These are phyloP conservation scores for Psilopogon haemacephalus DNA, from an alignment of 2,113 vertebrate species.

Conservation along the genomic window DNA sequence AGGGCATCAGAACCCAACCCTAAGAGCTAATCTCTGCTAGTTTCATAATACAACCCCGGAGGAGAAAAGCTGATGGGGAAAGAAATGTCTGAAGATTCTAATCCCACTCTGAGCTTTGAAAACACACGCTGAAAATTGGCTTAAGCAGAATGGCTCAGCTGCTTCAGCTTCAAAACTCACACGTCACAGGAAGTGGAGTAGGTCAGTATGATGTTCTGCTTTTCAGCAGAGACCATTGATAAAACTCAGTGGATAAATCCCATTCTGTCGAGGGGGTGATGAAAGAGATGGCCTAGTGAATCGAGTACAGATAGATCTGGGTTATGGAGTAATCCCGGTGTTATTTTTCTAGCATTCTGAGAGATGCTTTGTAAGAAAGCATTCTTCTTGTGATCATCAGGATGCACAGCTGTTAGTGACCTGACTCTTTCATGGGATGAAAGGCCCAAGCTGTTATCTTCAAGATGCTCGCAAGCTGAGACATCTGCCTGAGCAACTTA, in stretches of 20 bases:
- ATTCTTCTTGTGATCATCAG: background rate
- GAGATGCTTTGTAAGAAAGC: background rate
- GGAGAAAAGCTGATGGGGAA: background rate
- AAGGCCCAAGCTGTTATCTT: background rate
- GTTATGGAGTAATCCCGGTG: background rate
- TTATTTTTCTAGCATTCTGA: background rate
- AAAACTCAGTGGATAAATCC: background rate
- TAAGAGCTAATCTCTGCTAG: background rate
- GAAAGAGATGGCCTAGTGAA: background rate
- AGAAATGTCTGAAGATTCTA: background rate
- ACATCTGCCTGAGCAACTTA: constrained; percentile 5
- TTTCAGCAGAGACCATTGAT: background rate
- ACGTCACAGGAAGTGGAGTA: background rate
- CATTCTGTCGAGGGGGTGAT: background rate
- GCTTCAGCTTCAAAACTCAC: background rate
- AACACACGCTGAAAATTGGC: background rate
- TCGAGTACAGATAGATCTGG: background rate
- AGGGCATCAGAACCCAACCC: background rate
- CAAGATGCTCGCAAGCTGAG: background rate
- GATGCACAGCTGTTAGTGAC: background rate
- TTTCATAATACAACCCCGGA: background rate
- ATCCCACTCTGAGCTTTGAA: background rate
- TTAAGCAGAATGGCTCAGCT: background rate
- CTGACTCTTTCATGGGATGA: background rate
- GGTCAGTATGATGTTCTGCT: background rate